These are phyloP conservation scores for Amblyopsis rosae DNA, from an alignment of 2,113 vertebrate species.

Conservation along the genomic window DNA sequence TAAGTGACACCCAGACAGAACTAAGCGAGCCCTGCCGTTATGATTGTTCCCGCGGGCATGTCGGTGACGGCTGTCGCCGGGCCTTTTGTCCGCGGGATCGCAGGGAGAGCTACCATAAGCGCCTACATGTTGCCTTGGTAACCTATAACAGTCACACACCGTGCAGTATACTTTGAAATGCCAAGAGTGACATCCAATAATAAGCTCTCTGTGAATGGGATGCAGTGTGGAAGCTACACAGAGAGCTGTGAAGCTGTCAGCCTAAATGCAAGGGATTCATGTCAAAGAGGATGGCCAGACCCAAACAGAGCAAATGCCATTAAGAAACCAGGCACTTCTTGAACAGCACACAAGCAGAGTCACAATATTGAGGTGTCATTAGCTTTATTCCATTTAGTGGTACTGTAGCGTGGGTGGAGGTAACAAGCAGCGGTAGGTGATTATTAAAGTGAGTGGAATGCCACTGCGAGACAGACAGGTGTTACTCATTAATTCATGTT, in stretches of 20 bases:
- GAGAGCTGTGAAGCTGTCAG: constrained; percentile 38
- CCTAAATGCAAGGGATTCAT: constrained; percentile 53
- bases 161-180: constrained; percentile 3
- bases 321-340: constrained; percentile 3
- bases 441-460: too few relatives aligned
- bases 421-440: not conserved
- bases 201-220: constrained; percentile 53
- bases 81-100: constrained; percentile 49
- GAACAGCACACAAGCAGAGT: constrained; percentile 21
- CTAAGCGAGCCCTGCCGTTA: constrained; percentile 34
- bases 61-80: constrained; percentile 33
- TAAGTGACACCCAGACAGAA: constrained; percentile 29
- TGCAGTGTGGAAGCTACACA: constrained; percentile 42
- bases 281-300: constrained; percentile 26
- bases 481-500: too few relatives aligned
- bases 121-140: constrained; percentile 60
- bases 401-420: constrained; percentile 12
- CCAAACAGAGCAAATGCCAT: constrained; percentile 32
- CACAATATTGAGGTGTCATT: constrained; percentile 23
- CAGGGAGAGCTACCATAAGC: constrained; percentile 36
- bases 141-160: constrained; percentile 40
- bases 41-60: constrained; percentile 42
- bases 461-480: too few relatives aligned
- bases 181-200: constrained; percentile 64
- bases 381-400: constrained; percentile 17